Conservation (phyloP, 1,140 invertebrate genomes). For the Batillaria attramentaria region DNA sequence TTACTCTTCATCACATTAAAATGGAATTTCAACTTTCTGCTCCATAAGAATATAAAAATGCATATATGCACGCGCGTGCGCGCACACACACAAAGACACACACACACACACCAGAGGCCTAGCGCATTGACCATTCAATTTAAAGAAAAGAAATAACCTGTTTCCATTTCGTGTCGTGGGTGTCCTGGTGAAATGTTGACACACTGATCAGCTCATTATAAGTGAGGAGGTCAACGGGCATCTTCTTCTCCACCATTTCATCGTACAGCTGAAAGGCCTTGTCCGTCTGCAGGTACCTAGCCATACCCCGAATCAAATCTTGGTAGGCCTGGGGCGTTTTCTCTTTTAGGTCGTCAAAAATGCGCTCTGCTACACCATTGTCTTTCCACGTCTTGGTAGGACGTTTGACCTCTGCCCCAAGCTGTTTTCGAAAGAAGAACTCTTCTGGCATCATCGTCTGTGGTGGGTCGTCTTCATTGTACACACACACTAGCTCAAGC, state of each 20-base stretch:
- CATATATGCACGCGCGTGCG: too few species aligned
- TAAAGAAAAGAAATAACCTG: slow-evolving; percentile 20
- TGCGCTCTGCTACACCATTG: slow-evolving; percentile 16
- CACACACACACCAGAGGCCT: too few species aligned
- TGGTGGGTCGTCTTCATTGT: slow-evolving; percentile 24
- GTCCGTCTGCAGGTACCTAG: slow-evolving; percentile 25
- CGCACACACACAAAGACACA: too few species aligned
- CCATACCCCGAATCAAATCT: slow-evolving; percentile 28
- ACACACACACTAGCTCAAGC: slow-evolving; percentile 22
- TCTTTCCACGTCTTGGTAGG: slow-evolving; percentile 22
- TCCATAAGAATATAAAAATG: too few species aligned
- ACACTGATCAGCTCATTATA: slow-evolving; percentile 26
- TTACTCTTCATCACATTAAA: too few species aligned
- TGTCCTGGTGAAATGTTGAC: slow-evolving; percentile 22
- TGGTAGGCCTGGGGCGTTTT: not conserved
- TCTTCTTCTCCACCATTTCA: slow-evolving; percentile 27
- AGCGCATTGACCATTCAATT: too few species aligned
- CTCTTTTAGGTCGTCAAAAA: slow-evolving; percentile 19
- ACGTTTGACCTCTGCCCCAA: not conserved
- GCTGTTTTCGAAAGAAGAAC: slow-evolving; percentile 12
- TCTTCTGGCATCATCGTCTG: slow-evolving; percentile 14
- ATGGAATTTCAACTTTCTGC: too few species aligned
- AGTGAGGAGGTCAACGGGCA: slow-evolving; percentile 16
- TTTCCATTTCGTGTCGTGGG: slow-evolving; percentile 23
- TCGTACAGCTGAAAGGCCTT: slow-evolving; percentile 21